Evolutionary conservation across 1,140 invertebrate species (phyloP).

Genomic region (Drosophila elegans): DNA sequence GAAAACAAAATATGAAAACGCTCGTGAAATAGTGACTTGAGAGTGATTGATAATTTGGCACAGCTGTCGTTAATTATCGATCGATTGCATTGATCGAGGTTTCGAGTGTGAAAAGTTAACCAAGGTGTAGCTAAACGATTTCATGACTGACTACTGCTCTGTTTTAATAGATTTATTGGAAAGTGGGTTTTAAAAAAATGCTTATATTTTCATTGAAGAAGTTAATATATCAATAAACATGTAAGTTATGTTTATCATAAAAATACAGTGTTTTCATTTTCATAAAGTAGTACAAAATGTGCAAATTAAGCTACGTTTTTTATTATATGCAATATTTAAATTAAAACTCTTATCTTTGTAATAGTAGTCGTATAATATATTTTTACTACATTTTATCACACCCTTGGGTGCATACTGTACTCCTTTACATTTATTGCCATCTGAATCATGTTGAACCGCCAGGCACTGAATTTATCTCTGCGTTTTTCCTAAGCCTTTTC

Average conservation of each 20-base stretch:
- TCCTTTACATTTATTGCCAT: not conserved
- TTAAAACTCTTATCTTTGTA: too few relatives aligned
- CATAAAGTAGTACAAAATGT: too few relatives aligned
- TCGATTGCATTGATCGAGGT: constrained; percentile 25
- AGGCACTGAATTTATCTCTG: constrained; percentile 12
- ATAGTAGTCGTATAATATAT: too few relatives aligned
- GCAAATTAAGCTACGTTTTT: too few relatives aligned
- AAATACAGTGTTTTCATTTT: too few relatives aligned
- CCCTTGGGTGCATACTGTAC: too few relatives aligned
- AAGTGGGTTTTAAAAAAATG: not conserved
- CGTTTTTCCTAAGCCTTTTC: constrained; percentile 16
- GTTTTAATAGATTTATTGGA: not conserved
- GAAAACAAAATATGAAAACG: not conserved
- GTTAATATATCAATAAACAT: too few relatives aligned
- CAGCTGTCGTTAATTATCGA: constrained; percentile 42
- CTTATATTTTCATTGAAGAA: too few relatives aligned
- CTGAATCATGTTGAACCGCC: constrained; percentile 4
- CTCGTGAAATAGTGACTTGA: constrained; percentile 15
- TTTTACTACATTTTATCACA: too few relatives aligned
- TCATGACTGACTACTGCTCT: constrained; percentile 5
- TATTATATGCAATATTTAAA: too few relatives aligned
- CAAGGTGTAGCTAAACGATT: constrained; percentile 16
- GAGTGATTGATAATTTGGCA: constrained; percentile 33
- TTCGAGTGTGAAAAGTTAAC: constrained; percentile 32
- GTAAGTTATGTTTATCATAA: too few relatives aligned